phyloP scores from a whole-genome alignment of 2,888 invertebrate genomes.

The Cerastis leucographa region DNA sequence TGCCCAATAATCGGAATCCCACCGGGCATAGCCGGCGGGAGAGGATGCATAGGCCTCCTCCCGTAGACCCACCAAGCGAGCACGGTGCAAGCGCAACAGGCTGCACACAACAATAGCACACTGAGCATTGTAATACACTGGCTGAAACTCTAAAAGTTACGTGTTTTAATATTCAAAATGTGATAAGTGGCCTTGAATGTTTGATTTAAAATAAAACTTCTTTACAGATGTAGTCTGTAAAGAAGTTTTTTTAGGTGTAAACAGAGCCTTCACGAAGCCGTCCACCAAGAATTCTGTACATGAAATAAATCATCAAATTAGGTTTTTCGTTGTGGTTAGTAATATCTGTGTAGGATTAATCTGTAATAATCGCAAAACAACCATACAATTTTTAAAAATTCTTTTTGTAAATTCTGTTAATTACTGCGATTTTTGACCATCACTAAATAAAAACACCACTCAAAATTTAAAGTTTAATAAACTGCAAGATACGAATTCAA shows the following conservation, averaged over 20 bases:
- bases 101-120: slow-evolving; percentile 40
- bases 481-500: no score
- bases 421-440: no score
- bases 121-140: slow-evolving; percentile 43
- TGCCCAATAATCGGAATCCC: slow-evolving; percentile 45
- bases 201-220: background rate
- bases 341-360: no score
- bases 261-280: background rate
- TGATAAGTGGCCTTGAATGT: background rate
- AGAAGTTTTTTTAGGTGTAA: no score
- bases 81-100: slow-evolving; percentile 9
- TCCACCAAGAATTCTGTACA: background rate
- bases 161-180: background rate
- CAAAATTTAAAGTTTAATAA: no score
- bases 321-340: no score
- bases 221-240: background rate
- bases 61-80: slow-evolving; percentile 25
- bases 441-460: no score
- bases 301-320: no score
- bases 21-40: slow-evolving; percentile 45
- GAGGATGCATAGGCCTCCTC: slow-evolving; percentile 10
- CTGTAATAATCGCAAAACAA: no score
- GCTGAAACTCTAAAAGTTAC: background rate
- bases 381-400: no score
- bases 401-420: no score